Evolutionary conservation across 2,797 vertebrate species (phyloP), one percentile per base, ranked within the genome.

Genomic region (Oreochromis grahami): DNA sequence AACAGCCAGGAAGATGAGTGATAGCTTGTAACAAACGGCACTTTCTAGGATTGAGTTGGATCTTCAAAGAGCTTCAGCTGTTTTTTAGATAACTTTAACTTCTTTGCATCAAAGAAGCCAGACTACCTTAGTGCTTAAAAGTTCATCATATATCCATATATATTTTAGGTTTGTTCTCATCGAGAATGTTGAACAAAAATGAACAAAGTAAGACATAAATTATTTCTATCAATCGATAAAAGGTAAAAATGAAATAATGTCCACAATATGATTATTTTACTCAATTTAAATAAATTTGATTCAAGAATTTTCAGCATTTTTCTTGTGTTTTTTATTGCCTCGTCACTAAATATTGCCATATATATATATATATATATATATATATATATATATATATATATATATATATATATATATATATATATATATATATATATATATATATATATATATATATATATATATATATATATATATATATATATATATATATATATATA

Each of bases 81-180:
- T n/a, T 82, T 13, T 78, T 82, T 50, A 80, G 56, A 72, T 83
- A 65, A 81, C 80, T 79, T 85, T 51, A 74, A 79, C 56, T 85
- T 63, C 24, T 41, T 21, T 52, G 41, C 43, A 63, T 41, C 10
- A 41, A 24, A 38, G 32, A 83, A 51, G n/a, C 41, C 70, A 36
- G 19, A 48, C 43, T 50, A 11, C 43, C 26, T 58, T 36, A 70
- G 76, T 45, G 58, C 51, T 74, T 78, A 17, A 51, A 29, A 24
- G 41, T 15, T 38, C 14, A 21, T 29, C 26, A 32, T 74, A 13
- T 50, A 74, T n/a, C 70, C 45, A n/a, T 8, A 48, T 29, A 74
- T 74, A n/a, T 13, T 32, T 50, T 50, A 50, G 5, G 26, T 74
- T 26, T 4, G 19, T 74, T 50, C 26, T 74, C 10, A 74, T 50